Evolutionary conservation across 2,797 vertebrate genomes (phyloP), one percentile per base, ranked within the genome.

Genomic region (Bryconaethiops microstoma): DNA sequence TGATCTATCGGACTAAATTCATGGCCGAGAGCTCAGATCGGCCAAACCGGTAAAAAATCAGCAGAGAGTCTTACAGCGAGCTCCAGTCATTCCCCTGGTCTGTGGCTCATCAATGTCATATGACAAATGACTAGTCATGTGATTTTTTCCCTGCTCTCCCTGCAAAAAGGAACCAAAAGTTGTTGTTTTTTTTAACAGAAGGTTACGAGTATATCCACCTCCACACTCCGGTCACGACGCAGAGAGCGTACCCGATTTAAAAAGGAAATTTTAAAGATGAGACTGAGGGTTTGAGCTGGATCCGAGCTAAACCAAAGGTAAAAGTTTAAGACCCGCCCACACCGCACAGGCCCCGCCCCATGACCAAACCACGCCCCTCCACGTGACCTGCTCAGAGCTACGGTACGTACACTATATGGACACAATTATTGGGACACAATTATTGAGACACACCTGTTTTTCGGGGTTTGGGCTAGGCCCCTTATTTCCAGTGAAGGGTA

Each of bases 71-170:
- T 79, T 42, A 35, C 50, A 52, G 39, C 48, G 59, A 52, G 82
- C 85, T 83, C 74, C 82, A 57, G 60, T 87, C 79, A 74, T 78
- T 79, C 45, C 23, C 25, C 45, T 7, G 64, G 7, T 23, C 54
- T 39, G 19, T 17, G 25, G 52, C 83, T 88, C 87, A 86, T 90
- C 89, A 79, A 86, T 80, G 91, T 94, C 94, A 93, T 90, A 90
- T 93, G 93, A 93, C 93, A 90, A 90, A 88, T 88, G 76, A 78
- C 71, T 74, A 82, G 90, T 93, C 94, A 94, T 92, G 93, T 94
- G 94, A 94, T 91, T 92, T 78, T 77, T 55, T 79, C 74, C 73
- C 45, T 71, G 68, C 4, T 77, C 60, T 79, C 73, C 73, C 23
- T 71, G 45, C 7, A 19, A 7, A 71, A 71, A 52, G 17, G 4